Percentiles rank a stretch among this genome's conserved stretches.
Conservation (phyloP, 2,888 invertebrate genomes). For the Arge pagana region DNA sequence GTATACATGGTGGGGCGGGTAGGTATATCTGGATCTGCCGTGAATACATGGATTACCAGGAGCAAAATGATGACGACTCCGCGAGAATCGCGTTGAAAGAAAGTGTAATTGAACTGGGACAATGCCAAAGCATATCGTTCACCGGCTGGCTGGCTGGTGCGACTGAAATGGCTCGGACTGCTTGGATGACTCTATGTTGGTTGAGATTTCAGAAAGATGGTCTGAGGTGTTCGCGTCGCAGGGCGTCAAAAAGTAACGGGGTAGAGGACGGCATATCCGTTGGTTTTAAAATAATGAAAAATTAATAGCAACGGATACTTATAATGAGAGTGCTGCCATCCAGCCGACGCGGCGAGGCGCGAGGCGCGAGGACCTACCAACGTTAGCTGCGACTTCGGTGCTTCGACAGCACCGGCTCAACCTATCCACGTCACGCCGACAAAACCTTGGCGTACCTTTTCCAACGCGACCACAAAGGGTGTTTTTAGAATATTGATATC, state of each 20-base stretch:
- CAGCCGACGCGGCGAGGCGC: constrained; percentile 20
- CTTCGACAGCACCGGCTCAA: neutral
- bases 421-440: constrained; percentile 6
- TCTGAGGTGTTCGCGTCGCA: constrained; percentile 12
- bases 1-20: neutral
- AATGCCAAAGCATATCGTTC: constrained; percentile 24
- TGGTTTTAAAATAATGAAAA: constrained; percentile 46
- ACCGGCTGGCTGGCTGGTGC: constrained; percentile 22
- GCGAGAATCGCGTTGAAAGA: constrained; percentile 23
- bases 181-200: constrained; percentile 8
- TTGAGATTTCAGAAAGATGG: constrained; percentile 9
- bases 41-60: constrained; percentile 11
- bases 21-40: constrained; percentile 7
- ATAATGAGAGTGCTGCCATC: constrained; percentile 49
- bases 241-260: constrained; percentile 22
- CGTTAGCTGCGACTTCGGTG: too few relatives aligned
- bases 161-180: too few relatives aligned
- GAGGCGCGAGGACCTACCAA: constrained; percentile 2
- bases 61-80: constrained; percentile 13
- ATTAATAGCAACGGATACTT: constrained; percentile 47
- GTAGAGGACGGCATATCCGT: constrained; percentile 6
- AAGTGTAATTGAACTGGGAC: constrained; percentile 25
- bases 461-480: constrained; percentile 50
- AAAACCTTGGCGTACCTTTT: constrained; percentile 44
- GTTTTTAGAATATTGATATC: constrained; percentile 58